A percentile compares a stretch with the other conserved stretches of the same genome.
These are phyloP conservation scores for Coracopsis vasa DNA, from an alignment of 2,113 vertebrate genomes.

Conservation along the genomic window DNA sequence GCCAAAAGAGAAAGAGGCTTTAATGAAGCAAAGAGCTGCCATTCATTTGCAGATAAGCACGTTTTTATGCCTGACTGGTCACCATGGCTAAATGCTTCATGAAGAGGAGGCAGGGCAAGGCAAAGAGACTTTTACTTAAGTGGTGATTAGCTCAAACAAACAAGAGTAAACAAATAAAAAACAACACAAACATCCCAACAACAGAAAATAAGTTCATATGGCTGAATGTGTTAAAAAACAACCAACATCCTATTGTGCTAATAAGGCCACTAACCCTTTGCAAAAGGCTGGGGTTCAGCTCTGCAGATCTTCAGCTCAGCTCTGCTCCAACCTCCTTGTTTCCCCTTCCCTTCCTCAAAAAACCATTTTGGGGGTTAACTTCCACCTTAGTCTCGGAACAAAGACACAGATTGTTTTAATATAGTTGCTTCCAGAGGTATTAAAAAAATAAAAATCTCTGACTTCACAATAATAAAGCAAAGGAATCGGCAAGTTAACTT, in stretches of 20 bases:
- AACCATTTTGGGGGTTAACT: background rate
- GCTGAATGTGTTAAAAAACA: background rate
- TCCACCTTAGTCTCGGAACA: background rate
- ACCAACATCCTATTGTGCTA: background rate
- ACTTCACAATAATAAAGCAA: background rate
- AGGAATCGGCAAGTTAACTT: background rate
- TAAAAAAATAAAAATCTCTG: background rate
- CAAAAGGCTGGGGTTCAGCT: background rate
- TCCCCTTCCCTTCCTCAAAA: background rate
- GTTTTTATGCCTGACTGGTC: slow-evolving; percentile 88
- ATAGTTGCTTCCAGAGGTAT: background rate
- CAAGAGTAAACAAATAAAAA: slow-evolving; percentile 81
- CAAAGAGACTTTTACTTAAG: slow-evolving; percentile 66
- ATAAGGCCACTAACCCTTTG: slow-evolving; percentile 2
- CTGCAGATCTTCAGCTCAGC: background rate
- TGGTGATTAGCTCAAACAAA: slow-evolving; percentile 84
- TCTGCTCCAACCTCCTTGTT: background rate
- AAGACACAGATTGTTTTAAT: background rate
- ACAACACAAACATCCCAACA: slow-evolving; percentile 53
- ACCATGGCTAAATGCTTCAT: slow-evolving; percentile 71
- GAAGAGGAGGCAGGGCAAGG: slow-evolving; percentile 64
- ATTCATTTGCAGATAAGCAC: slow-evolving; percentile 99
- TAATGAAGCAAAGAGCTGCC: slow-evolving; percentile 99
- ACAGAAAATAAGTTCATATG: slow-evolving; percentile 68
- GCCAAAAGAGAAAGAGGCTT: slow-evolving; percentile 98